phyloP scores from a whole-genome alignment of 1,140 invertebrate species.

The Bombus confusus region DNA sequence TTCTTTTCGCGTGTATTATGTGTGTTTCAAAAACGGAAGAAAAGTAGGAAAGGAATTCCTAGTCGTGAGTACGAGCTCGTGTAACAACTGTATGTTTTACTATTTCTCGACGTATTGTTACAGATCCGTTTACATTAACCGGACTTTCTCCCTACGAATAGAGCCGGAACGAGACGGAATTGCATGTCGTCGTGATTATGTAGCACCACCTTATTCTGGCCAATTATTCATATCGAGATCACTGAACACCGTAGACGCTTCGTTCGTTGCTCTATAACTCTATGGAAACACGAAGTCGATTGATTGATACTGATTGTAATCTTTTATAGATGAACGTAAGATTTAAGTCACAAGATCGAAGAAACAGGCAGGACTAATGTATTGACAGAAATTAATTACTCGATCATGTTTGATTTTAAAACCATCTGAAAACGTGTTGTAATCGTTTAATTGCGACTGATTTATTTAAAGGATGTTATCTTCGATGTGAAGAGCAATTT shows the following conservation, averaged over 20 bases:
- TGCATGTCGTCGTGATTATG: constrained; percentile 25
- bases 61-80: constrained; percentile 6
- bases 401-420: not conserved
- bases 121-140: constrained; percentile 41
- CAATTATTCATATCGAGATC: constrained; percentile 39
- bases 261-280: not conserved
- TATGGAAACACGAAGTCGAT: not conserved
- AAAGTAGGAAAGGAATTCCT: not conserved
- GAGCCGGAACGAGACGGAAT: constrained; percentile 51
- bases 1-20: not conserved
- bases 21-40: not conserved
- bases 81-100: constrained; percentile 41
- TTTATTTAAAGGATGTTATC: not conserved
- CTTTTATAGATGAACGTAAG: no score
- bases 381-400: no score
- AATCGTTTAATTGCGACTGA: not conserved
- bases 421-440: not conserved
- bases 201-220: not conserved
- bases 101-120: not conserved
- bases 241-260: not conserved
- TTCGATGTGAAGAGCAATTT: not conserved
- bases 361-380: no score
- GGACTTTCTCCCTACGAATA: constrained; percentile 35
- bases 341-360: no score
- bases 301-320: no score